phyloP scores from a whole-genome alignment of 2,113 vertebrate species.

The Pangasianodon hypophthalmus region DNA sequence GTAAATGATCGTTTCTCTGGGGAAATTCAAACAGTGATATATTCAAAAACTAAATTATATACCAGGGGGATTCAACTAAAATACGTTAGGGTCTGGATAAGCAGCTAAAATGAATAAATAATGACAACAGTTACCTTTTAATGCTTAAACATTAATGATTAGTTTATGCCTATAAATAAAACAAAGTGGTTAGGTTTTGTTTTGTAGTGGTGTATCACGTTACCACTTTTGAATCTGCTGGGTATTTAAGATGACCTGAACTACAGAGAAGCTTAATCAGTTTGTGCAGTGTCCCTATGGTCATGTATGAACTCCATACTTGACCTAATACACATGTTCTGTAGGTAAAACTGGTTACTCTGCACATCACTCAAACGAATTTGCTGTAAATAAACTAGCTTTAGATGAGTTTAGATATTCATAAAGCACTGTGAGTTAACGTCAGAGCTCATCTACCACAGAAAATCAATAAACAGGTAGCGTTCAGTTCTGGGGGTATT shows the following conservation, averaged over 20 bases:
- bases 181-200: background rate
- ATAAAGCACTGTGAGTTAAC: conserved; percentile 13
- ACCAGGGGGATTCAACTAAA: background rate
- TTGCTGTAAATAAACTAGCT: background rate
- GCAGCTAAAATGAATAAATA: background rate
- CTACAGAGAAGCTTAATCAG: background rate
- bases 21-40: background rate
- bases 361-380: background rate
- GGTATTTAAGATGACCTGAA: background rate
- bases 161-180: background rate
- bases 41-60: background rate
- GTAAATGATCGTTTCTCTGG: background rate
- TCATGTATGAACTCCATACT: background rate
- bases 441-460: background rate
- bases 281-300: background rate
- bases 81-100: background rate
- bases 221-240: background rate
- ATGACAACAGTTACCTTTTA: background rate
- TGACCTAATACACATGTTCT: background rate
- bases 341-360: background rate
- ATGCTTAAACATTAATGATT: background rate
- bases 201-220: background rate
- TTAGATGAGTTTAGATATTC: background rate
- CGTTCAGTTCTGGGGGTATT: background rate
- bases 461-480: background rate